A percentile compares a stretch with the other conserved stretches of the same genome.
Conservation (phyloP, 2,113 vertebrate genomes). For the Brachypteracias leptosomus region DNA sequence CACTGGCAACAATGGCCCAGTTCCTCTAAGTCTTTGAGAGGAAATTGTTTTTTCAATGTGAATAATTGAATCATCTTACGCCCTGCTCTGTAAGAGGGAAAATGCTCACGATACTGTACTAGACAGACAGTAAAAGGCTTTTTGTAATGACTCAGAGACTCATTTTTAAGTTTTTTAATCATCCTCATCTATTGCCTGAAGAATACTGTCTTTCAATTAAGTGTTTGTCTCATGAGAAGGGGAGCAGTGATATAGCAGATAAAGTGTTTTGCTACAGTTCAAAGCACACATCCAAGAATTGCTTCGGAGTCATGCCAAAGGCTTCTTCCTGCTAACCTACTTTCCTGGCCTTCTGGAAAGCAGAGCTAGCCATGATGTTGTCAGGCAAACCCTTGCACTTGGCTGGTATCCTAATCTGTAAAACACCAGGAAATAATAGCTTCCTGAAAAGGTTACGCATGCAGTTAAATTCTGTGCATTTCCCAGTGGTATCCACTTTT, state of each 20-base stretch:
- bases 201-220: not conserved
- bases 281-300: not conserved
- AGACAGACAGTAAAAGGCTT: not conserved
- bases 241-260: not conserved
- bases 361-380: not conserved
- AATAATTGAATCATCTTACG: not conserved
- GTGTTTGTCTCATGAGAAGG: not conserved
- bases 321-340: not conserved
- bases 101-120: not conserved
- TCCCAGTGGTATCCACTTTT: not conserved
- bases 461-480: not conserved
- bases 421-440: not conserved
- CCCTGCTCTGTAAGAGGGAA: not conserved
- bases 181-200: not conserved
- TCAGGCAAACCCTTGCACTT: not conserved
- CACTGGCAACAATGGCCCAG: not conserved
- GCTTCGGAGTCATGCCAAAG: not conserved
- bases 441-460: not conserved
- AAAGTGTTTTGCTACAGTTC: not conserved
- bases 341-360: not conserved
- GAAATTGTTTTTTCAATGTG: not conserved
- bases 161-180: not conserved
- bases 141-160: not conserved
- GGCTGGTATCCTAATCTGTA: not conserved
- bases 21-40: not conserved